Evolutionary conservation across 2,797 vertebrate species (phyloP).

Genomic region (Sardinella longiceps): DNA sequence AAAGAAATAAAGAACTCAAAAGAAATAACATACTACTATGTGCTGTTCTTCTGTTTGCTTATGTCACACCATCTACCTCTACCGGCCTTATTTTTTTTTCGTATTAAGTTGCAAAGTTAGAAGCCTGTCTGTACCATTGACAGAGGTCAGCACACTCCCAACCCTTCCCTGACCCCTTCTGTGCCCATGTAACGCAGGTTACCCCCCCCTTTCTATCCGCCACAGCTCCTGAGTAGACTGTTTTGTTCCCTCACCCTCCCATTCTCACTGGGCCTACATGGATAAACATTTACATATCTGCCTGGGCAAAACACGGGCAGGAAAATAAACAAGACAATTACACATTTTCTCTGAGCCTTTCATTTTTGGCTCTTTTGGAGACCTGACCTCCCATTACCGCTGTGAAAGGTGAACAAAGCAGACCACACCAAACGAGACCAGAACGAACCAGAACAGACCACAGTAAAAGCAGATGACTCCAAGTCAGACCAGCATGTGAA

Average conservation of each 20-base stretch:
- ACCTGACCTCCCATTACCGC: not conserved
- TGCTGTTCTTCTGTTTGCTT: not conserved
- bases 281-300: slow-evolving; percentile 66
- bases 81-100: not conserved
- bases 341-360: slow-evolving; percentile 51
- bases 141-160: not conserved
- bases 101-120: not conserved
- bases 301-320: slow-evolving; percentile 54
- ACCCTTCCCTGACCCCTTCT: not conserved
- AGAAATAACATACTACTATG: not conserved
- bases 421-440: slow-evolving; percentile 3
- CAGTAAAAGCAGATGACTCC: not conserved
- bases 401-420: slow-evolving; percentile 11
- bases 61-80: not conserved
- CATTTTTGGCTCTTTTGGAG: slow-evolving; percentile 33
- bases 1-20: not conserved
- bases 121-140: not conserved
- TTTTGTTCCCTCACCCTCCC: slow-evolving; percentile 24
- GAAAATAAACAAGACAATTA: slow-evolving; percentile 58
- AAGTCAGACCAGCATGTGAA: not conserved
- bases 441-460: not conserved
- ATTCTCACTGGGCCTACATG: slow-evolving; percentile 35
- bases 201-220: not conserved
- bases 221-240: not conserved
- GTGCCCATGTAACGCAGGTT: not conserved